phyloP scores from a whole-genome alignment of 2,888 invertebrate genomes.

The Eudasyphora cyanicolor region DNA sequence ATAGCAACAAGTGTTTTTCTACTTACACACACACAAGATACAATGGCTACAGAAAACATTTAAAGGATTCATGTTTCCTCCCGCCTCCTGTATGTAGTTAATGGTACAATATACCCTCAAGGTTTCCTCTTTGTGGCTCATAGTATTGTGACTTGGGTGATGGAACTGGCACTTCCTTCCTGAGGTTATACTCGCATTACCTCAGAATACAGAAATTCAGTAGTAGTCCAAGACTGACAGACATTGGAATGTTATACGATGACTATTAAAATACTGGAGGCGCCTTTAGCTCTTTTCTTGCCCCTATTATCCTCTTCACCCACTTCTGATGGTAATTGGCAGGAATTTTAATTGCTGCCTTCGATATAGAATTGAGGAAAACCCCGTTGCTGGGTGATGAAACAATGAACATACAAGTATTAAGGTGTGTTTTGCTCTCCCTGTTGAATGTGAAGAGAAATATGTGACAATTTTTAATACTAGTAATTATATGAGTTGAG shows the following conservation, averaged over 20 bases:
- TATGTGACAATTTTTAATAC: constrained; percentile 19
- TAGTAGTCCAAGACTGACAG: neutral
- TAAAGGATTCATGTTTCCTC: neutral
- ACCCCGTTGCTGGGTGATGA: too few relatives aligned
- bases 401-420: constrained; percentile 19
- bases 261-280: too few relatives aligned
- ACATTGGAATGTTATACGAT: constrained; percentile 17
- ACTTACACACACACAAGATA: neutral
- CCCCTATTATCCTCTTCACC: neutral
- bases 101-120: neutral
- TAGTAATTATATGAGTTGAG: neutral
- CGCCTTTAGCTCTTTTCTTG: too few relatives aligned
- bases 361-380: constrained; percentile 7
- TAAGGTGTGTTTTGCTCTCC: constrained; percentile 8
- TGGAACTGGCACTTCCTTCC: neutral
- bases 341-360: constrained; percentile 57
- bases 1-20: constrained; percentile 39
- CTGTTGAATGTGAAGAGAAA: too few relatives aligned
- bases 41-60: neutral
- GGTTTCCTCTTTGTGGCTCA: neutral
- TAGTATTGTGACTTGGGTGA: neutral
- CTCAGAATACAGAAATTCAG: neutral
- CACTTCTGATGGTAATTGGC: constrained; percentile 42
- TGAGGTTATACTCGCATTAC: neutral
- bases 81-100: neutral